These are phyloP conservation scores for Drosophila meridiana DNA, from an alignment of 2,888 invertebrate genomes.

Conservation along the genomic window DNA sequence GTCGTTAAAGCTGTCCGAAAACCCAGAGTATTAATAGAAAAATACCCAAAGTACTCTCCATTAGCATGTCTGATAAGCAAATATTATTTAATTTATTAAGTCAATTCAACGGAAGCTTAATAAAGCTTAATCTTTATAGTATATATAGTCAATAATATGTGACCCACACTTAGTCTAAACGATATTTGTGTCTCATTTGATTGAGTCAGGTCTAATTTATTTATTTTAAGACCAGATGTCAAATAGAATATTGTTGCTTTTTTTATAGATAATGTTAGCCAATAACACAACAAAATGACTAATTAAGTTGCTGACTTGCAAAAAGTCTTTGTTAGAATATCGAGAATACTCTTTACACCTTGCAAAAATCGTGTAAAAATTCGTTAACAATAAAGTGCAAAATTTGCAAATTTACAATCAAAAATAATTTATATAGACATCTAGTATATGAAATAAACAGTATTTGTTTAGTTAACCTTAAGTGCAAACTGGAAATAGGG, in stretches of 20 bases:
- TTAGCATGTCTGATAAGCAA: slow-evolving; percentile 5
- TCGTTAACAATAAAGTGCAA: background rate
- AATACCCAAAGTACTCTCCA: background rate
- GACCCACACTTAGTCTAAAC: background rate
- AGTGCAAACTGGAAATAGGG: background rate
- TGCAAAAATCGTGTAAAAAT: background rate
- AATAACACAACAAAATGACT: background rate
- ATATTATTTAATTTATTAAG: background rate
- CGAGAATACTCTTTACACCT: background rate
- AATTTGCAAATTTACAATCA: background rate
- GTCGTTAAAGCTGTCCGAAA: slow-evolving; percentile 16
- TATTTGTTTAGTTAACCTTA: background rate
- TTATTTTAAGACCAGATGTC: background rate
- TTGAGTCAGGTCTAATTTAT: background rate
- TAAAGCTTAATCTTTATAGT: background rate
- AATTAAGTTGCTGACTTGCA: slow-evolving; percentile 5
- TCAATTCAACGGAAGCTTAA: background rate
- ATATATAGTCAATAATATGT: background rate
- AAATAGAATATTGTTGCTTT: slow-evolving; percentile 3
- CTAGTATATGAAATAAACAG: too few species aligned
- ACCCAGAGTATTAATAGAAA: background rate
- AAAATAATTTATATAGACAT: background rate
- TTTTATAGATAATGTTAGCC: background rate
- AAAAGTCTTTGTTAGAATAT: background rate
- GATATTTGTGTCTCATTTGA: background rate